Evolutionary conservation across 2,113 vertebrate genomes (phyloP).

Genomic region (Anseranas semipalmata): DNA sequence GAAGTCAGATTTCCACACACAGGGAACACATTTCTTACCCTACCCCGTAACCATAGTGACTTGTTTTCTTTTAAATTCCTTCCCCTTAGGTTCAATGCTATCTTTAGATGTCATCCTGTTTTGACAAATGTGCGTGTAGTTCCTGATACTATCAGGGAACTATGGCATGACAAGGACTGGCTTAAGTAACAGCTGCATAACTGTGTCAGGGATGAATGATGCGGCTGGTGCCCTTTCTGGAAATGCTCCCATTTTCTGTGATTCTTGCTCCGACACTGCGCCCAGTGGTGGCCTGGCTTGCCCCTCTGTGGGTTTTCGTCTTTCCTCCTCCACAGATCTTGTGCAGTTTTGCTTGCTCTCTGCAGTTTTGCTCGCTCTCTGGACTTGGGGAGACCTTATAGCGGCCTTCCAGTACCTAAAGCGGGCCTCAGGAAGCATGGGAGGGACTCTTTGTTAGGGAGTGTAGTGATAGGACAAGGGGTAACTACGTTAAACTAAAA

Average conservation of each 20-base stretch:
- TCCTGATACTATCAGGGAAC: conserved; percentile 40
- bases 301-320: neutral
- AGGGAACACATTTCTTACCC: conserved; percentile 31
- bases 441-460: neutral
- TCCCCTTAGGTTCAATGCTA: conserved; percentile 57
- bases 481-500: neutral
- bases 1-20: conserved; percentile 3
- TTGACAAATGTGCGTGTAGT: conserved; percentile 55
- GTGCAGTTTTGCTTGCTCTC: neutral
- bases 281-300: neutral
- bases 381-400: neutral
- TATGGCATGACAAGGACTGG: conserved; percentile 45
- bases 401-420: neutral
- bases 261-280: accelerated
- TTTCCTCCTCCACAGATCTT: neutral
- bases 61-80: conserved; percentile 68
- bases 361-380: neutral
- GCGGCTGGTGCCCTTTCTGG: neutral
- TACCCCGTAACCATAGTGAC: conserved; percentile 42
- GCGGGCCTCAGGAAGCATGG: neutral
- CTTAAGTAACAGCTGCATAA: conserved; percentile 32
- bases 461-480: neutral
- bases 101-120: conserved; percentile 65
- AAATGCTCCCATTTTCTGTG: conserved; percentile 8
- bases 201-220: conserved; percentile 38